These are phyloP conservation scores for Molorchus minor DNA, from an alignment of 2,888 invertebrate genomes.

Conservation along the genomic window DNA sequence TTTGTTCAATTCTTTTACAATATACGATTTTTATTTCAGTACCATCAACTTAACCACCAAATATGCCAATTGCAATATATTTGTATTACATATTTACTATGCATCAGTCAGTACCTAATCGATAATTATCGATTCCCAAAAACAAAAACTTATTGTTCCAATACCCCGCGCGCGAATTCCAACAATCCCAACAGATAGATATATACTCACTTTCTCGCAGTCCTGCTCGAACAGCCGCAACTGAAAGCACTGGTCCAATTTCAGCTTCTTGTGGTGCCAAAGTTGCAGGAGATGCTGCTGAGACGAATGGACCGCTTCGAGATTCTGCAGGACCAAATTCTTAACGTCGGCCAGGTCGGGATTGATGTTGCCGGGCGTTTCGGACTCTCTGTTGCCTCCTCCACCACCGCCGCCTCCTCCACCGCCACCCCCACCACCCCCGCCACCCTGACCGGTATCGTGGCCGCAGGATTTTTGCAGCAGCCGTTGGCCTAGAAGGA, in stretches of 20 bases:
- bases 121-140: no score
- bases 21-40: no score
- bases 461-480: conserved; percentile 68
- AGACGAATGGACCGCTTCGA: conserved; percentile 87
- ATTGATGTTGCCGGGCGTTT: conserved; percentile 77
- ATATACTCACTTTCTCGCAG: conserved; percentile 86
- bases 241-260: conserved; percentile 96
- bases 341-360: conserved; percentile 69
- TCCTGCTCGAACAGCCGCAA: conserved; percentile 95
- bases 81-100: no score
- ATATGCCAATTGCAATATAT: no score
- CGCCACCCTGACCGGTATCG: conserved; percentile 62
- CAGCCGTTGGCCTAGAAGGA: conserved; percentile 72
- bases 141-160: no score
- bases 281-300: conserved; percentile 91
- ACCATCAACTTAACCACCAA: no score
- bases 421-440: conserved; percentile 48
- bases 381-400: conserved; percentile 71
- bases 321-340: conserved; percentile 79
- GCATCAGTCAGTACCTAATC: no score
- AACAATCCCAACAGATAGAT: no score
- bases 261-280: conserved; percentile 95
- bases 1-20: no score
- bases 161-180: no score
- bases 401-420: conserved; percentile 63